phyloP scores from a whole-genome alignment of 2,113 vertebrate species.

The Nesogale talazaci region DNA sequence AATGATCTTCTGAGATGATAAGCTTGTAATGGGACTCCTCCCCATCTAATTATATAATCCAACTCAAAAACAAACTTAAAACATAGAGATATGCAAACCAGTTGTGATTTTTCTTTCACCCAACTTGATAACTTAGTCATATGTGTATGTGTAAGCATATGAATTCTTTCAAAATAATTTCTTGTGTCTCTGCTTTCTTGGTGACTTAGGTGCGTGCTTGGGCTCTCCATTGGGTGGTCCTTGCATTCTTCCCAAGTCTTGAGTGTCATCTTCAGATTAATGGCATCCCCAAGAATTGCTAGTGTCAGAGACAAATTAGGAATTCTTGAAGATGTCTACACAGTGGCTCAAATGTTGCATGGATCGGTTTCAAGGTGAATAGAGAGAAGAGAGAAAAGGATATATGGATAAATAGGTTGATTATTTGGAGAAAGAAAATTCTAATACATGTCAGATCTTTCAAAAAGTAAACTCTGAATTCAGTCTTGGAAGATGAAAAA shows the following conservation, averaged over 20 bases:
- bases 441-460: conserved; percentile 6
- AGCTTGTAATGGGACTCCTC: neutral
- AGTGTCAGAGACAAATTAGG: neutral
- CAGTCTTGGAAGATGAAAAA: neutral
- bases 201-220: neutral
- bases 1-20: neutral
- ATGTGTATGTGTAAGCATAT: neutral
- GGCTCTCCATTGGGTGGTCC: neutral
- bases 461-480: neutral
- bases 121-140: neutral
- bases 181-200: neutral
- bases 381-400: neutral
- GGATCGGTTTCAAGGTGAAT: neutral
- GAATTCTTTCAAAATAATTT: neutral
- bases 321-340: neutral
- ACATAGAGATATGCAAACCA: neutral
- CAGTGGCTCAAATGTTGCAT: neutral
- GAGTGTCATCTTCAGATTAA: neutral
- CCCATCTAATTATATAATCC: neutral
- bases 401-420: neutral
- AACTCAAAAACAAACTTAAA: neutral
- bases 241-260: neutral
- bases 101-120: neutral
- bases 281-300: neutral
- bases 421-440: neutral